Percentiles rank a stretch among this genome's conserved stretches.
Evolutionary conservation across 1,140 invertebrate species (phyloP).

Genomic region (Danaus melanippus): DNA sequence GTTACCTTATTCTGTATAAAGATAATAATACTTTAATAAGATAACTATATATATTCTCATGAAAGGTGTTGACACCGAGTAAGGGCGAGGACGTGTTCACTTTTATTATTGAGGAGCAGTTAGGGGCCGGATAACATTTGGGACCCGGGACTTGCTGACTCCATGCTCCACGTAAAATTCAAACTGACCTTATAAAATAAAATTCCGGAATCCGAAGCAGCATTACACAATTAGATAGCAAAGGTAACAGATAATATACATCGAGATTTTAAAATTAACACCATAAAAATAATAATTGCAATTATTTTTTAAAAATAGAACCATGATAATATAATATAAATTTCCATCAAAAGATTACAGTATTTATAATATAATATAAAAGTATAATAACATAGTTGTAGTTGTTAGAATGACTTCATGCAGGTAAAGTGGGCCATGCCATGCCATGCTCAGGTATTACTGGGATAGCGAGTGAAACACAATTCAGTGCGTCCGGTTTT

Average conservation of each 20-base stretch:
- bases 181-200: slow-evolving; percentile 65
- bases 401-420: slow-evolving; percentile 39
- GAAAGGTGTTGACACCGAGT: too few relatives aligned
- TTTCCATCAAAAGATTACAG: neutral
- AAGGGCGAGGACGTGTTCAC: too few relatives aligned
- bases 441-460: slow-evolving; percentile 58
- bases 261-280: slow-evolving; percentile 4
- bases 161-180: slow-evolving; percentile 51
- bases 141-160: slow-evolving; percentile 57
- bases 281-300: slow-evolving; percentile 1
- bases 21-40: slow-evolving; percentile 6
- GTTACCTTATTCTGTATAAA: slow-evolving; percentile 83
- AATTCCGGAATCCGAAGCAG: slow-evolving; percentile 66
- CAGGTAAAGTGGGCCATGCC: slow-evolving; percentile 55
- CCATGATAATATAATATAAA: too few relatives aligned
- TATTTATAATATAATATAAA: slow-evolving; percentile 11
- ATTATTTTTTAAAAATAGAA: too few relatives aligned
- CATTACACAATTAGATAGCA: slow-evolving; percentile 63
- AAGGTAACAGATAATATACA: slow-evolving; percentile 11
- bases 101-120: too few relatives aligned
- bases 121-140: neutral
- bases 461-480: slow-evolving; percentile 66
- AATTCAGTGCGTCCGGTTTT: slow-evolving; percentile 66
- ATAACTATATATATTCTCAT: too few relatives aligned
- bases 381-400: slow-evolving; percentile 20